A percentile compares a stretch with the other conserved stretches of the same genome.
Conservation (phyloP, 2,797 vertebrate genomes). For the Pyrocephalus nanus region DNA sequence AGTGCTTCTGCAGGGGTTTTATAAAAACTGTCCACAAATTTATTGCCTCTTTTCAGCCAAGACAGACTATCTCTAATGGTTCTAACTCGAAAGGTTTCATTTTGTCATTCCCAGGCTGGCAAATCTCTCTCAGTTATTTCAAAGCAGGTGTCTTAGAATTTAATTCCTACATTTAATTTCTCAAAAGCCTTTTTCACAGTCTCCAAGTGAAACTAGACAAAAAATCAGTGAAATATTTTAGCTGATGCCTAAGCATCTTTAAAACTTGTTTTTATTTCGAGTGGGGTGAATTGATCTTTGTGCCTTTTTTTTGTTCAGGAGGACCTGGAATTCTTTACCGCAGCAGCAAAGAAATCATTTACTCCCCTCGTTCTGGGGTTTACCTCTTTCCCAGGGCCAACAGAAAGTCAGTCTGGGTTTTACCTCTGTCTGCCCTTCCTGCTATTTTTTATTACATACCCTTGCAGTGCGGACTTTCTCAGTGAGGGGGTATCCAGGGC, state of each 20-base stretch:
- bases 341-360: background rate
- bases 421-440: slow-evolving; percentile 9
- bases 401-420: background rate
- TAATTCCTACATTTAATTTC: background rate
- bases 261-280: background rate
- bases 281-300: background rate
- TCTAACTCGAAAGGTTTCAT: background rate
- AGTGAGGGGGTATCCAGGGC: background rate
- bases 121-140: background rate
- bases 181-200: background rate
- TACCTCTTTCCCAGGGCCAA: background rate
- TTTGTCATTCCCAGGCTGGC: background rate
- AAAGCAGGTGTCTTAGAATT: background rate
- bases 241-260: background rate
- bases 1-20: background rate
- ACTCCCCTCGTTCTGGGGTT: background rate
- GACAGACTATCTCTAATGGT: background rate
- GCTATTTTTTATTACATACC: background rate
- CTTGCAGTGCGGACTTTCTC: background rate
- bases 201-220: background rate
- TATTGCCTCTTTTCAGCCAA: background rate
- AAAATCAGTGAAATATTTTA: background rate
- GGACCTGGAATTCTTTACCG: background rate
- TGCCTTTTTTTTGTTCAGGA: background rate
- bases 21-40: background rate